Conservation (phyloP, 2,888 invertebrate species). For the Temnothorax rugatulus region DNA sequence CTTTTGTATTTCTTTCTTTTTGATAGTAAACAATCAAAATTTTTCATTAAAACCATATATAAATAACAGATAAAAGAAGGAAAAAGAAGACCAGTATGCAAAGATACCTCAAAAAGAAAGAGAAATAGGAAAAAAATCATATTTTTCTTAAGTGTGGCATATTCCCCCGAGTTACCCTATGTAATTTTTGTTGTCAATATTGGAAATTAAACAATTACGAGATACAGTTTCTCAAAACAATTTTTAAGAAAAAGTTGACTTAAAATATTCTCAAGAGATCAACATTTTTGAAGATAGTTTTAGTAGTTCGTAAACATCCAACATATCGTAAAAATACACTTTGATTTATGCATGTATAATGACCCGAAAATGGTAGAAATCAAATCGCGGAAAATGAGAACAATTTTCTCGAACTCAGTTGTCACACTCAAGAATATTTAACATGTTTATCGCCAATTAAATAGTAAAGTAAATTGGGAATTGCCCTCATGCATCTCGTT, state of each 20-base stretch:
- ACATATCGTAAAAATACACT: background rate
- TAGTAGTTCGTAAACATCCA: background rate
- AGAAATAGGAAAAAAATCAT: too few relatives aligned
- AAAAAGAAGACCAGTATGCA: too few relatives aligned
- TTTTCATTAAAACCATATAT: too few relatives aligned
- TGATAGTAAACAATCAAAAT: too few relatives aligned
- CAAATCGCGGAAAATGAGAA: background rate
- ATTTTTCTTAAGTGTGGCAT: too few relatives aligned
- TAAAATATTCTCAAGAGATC: background rate
- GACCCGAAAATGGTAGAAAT: background rate
- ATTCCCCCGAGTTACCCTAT: too few relatives aligned
- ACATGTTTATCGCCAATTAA: conserved; percentile 28
- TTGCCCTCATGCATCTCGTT: conserved; percentile 5
- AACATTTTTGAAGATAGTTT: background rate
- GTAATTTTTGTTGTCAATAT: background rate
- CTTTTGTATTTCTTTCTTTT: too few relatives aligned
- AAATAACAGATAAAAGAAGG: too few relatives aligned
- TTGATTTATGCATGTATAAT: background rate
- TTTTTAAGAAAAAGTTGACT: background rate
- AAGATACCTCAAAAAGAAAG: too few relatives aligned
- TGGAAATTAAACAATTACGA: background rate
- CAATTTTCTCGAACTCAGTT: background rate
- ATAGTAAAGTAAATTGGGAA: conserved; percentile 20
- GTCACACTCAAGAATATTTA: conserved; percentile 40
- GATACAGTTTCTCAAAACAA: background rate